Conservation (phyloP, 1,140 invertebrate genomes). For the Ceratina calcarata region DNA sequence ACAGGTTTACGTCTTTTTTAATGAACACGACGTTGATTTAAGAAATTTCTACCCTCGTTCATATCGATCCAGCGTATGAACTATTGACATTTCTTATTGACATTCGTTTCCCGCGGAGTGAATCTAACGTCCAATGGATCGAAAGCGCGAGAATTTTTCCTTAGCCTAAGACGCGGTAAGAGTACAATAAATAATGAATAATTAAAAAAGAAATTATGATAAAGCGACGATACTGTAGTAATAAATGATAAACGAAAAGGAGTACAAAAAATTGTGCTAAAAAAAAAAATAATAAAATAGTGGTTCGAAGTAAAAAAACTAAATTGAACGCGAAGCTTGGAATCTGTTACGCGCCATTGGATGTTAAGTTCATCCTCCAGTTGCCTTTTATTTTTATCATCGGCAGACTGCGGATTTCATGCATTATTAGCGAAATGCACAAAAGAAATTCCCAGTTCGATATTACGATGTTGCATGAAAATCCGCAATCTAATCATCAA, state of each 20-base stretch:
- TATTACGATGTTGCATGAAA: no score
- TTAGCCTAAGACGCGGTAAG: constrained; percentile 29
- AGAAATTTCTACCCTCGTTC: constrained; percentile 21
- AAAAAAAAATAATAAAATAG: background rate
- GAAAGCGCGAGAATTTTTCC: constrained; percentile 10
- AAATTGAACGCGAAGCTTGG: constrained; percentile 5
- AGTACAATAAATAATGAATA: constrained; percentile 44
- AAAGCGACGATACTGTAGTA: no score
- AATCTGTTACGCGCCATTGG: constrained; percentile 30
- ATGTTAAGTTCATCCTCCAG: constrained; percentile 31
- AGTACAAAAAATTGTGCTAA: background rate
- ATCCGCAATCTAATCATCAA: background rate
- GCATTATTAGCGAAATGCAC: no score
- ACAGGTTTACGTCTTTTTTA: background rate
- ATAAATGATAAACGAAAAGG: no score
- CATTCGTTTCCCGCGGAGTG: constrained; percentile 32
- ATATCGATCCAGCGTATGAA: constrained; percentile 63
- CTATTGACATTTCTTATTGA: constrained; percentile 44
- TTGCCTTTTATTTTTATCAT: background rate
- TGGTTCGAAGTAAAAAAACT: background rate
- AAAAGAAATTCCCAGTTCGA: no score
- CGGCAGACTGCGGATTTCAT: no score
- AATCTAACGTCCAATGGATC: constrained; percentile 48
- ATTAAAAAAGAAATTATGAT: background rate
- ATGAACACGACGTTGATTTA: background rate